phyloP scores from a whole-genome alignment of 2,113 vertebrate species.

The Ophiodon elongatus region DNA sequence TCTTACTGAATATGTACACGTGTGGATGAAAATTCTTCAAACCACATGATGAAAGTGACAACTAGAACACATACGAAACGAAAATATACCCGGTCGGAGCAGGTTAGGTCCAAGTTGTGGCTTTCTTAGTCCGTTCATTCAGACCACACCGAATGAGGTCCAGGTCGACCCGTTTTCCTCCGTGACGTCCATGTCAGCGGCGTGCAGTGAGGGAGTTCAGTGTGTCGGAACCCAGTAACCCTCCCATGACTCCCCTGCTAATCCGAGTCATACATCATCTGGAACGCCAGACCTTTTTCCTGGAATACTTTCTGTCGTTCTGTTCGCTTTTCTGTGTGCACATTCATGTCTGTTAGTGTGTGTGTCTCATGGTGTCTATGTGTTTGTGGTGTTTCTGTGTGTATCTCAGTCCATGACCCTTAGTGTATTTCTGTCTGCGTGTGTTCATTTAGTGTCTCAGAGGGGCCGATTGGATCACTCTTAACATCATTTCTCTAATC shows the following conservation, averaged over 20 bases:
- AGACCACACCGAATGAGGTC: not conserved
- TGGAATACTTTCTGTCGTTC: constrained; percentile 27
- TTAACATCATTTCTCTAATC: constrained; percentile 73
- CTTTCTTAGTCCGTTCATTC: not conserved
- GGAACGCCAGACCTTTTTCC: constrained; percentile 24
- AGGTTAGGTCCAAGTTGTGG: not conserved
- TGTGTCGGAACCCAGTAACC: constrained; percentile 68
- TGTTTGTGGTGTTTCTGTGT: not conserved
- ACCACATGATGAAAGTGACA: not conserved
- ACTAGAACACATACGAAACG: not conserved
- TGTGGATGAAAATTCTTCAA: not conserved
- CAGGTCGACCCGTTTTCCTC: not conserved
- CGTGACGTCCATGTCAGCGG: constrained; percentile 6
- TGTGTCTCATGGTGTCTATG: not conserved
- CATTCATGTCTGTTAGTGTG: not conserved
- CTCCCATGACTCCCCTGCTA: constrained; percentile 50
- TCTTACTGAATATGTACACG: not conserved
- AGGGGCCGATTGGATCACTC: constrained; percentile 67
- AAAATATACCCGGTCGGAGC: not conserved
- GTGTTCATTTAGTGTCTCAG: constrained; percentile 13
- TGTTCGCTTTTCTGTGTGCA: not conserved
- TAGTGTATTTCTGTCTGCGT: constrained; percentile 1
- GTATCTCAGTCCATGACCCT: constrained; percentile 7
- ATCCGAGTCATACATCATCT: constrained; percentile 65
- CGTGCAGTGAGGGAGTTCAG: constrained; percentile 51